A percentile compares a stretch with the other conserved stretches of the same genome.
These are phyloP conservation scores for Otolemur garnettii DNA, from an alignment of 2,113 vertebrate genomes.

Conservation along the genomic window DNA sequence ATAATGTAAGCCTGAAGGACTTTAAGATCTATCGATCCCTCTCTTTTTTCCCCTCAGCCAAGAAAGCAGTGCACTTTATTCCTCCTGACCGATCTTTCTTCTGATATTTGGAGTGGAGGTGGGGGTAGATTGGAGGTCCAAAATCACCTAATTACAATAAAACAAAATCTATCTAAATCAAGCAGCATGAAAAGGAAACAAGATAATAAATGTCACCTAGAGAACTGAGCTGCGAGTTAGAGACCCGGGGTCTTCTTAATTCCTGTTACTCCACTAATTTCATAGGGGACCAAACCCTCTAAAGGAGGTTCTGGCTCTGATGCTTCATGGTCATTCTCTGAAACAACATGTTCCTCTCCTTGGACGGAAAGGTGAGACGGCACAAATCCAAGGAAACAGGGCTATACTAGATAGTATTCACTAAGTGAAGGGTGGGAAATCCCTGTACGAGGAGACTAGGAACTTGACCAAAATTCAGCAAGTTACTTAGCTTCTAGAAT, in stretches of 20 bases:
- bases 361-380: neutral
- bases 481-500: conserved; percentile 44
- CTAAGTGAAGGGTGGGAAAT: neutral
- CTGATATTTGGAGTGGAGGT: neutral
- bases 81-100: neutral
- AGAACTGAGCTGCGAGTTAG: neutral
- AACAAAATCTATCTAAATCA: neutral
- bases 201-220: neutral
- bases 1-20: neutral
- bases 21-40: neutral
- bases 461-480: neutral
- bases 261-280: neutral
- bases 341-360: neutral
- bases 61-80: neutral
- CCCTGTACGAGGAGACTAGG: neutral
- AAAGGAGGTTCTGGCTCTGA: no score
- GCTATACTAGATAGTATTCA: neutral
- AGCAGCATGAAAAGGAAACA: neutral
- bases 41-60: neutral
- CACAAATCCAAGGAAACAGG: neutral
- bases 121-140: neutral
- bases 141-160: conserved; percentile 36
- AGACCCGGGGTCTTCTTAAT: neutral
- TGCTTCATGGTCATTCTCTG: neutral
- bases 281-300: neutral